Percentiles rank a stretch among this genome's conserved stretches.
Evolutionary conservation across 2,113 vertebrate species (phyloP).

Genomic region (Pachycephala philippinensis): DNA sequence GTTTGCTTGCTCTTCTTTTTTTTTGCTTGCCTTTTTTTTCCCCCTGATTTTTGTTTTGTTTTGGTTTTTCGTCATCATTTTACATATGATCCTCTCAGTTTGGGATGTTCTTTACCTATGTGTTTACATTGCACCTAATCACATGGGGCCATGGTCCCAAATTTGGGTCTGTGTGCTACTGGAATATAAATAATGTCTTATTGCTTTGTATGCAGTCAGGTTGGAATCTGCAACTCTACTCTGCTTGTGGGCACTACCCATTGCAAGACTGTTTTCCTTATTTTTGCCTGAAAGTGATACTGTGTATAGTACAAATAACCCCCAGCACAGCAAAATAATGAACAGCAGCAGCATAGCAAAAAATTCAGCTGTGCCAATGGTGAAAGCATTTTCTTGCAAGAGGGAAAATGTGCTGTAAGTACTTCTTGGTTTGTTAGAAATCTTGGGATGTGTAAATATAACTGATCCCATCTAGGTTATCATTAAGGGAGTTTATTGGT

Average conservation of each 20-base stretch:
- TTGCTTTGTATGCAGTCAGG: background rate
- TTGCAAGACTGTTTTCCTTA: background rate
- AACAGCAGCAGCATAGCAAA: background rate
- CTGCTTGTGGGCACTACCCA: background rate
- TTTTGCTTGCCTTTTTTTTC: background rate
- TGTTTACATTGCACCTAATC: background rate
- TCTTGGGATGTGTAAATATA: background rate
- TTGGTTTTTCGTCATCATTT: background rate
- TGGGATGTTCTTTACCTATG: background rate
- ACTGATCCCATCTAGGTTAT: constrained; percentile 31
- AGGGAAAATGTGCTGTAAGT: background rate
- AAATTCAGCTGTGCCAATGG: background rate
- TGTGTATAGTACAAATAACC: background rate
- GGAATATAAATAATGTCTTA: background rate
- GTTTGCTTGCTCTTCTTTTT: background rate
- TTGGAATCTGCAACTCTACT: background rate
- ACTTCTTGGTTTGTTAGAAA: background rate
- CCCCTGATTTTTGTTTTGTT: background rate
- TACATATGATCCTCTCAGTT: background rate
- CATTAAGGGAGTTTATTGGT: background rate
- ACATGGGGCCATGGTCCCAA: background rate
- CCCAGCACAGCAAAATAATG: background rate
- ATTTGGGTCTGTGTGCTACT: background rate
- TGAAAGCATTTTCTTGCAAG: constrained; percentile 8
- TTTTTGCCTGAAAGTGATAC: background rate